phyloP scores from a whole-genome alignment of 2,113 vertebrate species.

The Cavia porcellus region DNA sequence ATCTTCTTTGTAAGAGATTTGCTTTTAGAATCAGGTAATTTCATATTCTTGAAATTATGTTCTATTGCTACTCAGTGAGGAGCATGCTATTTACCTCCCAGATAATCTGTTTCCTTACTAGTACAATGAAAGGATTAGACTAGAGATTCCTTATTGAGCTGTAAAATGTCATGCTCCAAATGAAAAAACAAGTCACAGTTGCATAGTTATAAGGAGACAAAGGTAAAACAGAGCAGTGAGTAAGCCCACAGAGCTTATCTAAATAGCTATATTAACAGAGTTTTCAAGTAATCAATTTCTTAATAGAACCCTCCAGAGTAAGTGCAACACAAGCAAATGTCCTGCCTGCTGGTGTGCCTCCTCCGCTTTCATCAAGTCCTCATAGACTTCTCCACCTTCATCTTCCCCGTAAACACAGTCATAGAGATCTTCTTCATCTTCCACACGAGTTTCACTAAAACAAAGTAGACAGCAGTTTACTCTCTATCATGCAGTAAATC shows the following conservation, averaged over 20 bases:
- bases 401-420: constrained; percentile 98
- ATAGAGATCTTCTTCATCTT: constrained; percentile 95
- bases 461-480: background rate
- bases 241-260: background rate
- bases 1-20: constrained; percentile 1
- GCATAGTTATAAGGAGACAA: background rate
- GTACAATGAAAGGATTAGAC: background rate
- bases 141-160: background rate
- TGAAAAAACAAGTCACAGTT: background rate
- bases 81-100: background rate
- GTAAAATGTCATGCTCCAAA: background rate
- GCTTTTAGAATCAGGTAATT: background rate
- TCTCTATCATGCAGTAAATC: background rate
- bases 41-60: background rate
- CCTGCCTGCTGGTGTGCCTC: constrained; percentile 91
- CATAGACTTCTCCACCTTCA: constrained; percentile 97
- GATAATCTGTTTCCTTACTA: background rate
- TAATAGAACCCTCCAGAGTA: background rate
- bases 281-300: background rate
- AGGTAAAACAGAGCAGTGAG: background rate
- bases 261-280: background rate
- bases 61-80: background rate
- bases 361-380: constrained; percentile 98
- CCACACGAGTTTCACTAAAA: constrained; percentile 93
- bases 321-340: constrained; percentile 6